Percentiles rank a stretch among this genome's conserved stretches.
These are phyloP conservation scores for Pedetes capensis DNA, from an alignment of 2,113 vertebrate species.

Conservation along the genomic window DNA sequence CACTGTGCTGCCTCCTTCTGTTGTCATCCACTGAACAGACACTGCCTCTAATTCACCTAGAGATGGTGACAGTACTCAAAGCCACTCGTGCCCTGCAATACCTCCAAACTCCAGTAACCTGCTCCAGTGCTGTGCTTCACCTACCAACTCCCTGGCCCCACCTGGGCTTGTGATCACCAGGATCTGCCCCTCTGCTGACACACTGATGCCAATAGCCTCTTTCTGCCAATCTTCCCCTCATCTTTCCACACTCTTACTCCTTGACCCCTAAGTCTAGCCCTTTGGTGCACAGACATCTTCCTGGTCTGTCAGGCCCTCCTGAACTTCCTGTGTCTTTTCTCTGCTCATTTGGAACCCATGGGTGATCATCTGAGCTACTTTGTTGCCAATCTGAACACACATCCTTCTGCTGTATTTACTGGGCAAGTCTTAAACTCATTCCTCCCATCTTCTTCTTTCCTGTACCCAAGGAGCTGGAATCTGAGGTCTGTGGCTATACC, in stretches of 20 bases:
- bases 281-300: background rate
- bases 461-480: background rate
- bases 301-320: background rate
- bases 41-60: background rate
- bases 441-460: background rate
- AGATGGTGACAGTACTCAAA: background rate
- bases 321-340: background rate
- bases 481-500: background rate
- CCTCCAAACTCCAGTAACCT: background rate
- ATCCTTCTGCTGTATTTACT: background rate
- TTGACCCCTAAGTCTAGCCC: background rate
- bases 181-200: background rate
- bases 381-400: background rate
- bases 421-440: background rate
- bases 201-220: background rate
- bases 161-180: too few relatives aligned
- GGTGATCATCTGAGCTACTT: background rate
- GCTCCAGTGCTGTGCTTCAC: background rate
- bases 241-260: background rate
- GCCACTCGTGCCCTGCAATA: background rate
- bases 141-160: too few relatives aligned
- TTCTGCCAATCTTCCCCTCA: background rate
- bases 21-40: background rate
- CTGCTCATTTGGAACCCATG: background rate
- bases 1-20: background rate